Evolutionary conservation across 2,888 invertebrate genomes (phyloP).

Genomic region (Tetrapedia diversipes): DNA sequence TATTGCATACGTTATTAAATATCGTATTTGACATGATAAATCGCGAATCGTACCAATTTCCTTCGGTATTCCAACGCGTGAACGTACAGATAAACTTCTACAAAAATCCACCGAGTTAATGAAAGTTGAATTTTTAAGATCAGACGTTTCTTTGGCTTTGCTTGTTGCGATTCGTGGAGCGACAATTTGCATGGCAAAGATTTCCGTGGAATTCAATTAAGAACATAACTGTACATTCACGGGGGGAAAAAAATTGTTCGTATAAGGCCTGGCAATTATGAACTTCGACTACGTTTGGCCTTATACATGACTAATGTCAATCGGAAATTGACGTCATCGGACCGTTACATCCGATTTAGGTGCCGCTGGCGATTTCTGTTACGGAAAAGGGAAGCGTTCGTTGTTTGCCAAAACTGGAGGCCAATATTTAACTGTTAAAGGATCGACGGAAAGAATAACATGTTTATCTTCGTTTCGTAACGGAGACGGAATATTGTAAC

Average conservation of each 20-base stretch:
- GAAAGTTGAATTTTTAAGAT: neutral
- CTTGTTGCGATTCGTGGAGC: too few species aligned
- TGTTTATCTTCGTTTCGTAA: neutral
- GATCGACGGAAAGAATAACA: neutral
- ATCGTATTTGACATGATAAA: neutral
- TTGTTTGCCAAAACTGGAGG: conserved; percentile 3
- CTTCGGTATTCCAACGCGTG: neutral
- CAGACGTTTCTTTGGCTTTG: neutral
- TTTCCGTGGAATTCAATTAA: neutral
- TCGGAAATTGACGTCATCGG: conserved; percentile 44
- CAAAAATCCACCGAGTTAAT: neutral
- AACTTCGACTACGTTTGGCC: conserved; percentile 12
- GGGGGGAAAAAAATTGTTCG: neutral
- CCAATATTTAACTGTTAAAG: conserved; percentile 13
- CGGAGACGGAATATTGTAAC: neutral
- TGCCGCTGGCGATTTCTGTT: conserved; percentile 17
- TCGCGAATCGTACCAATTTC: neutral
- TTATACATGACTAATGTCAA: conserved; percentile 11
- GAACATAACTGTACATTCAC: neutral
- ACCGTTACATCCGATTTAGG: conserved; percentile 54
- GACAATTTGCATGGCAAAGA: neutral
- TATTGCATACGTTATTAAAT: neutral
- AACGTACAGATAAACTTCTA: neutral
- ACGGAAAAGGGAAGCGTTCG: conserved; percentile 31
- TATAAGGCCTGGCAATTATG: neutral